phyloP scores from a whole-genome alignment of 2,797 vertebrate genomes.

The Caiman crocodilus region DNA sequence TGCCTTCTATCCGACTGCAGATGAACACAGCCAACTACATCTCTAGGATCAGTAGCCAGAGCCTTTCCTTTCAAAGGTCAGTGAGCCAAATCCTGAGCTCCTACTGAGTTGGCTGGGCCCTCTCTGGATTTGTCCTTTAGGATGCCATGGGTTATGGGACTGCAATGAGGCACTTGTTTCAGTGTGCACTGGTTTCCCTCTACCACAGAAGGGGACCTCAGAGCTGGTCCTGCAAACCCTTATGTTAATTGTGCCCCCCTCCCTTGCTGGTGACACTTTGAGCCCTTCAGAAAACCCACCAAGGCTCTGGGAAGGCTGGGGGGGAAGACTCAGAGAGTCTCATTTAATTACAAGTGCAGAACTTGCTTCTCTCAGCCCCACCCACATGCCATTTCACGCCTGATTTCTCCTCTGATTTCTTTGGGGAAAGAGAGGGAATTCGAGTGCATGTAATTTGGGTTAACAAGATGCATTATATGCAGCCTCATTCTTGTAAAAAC shows the following conservation, averaged over 20 bases:
- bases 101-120: background rate
- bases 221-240: accelerated
- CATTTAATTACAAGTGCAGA: conserved; percentile 59
- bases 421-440: conserved; percentile 77
- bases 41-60: background rate
- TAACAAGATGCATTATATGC: conserved; percentile 77
- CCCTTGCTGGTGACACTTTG: background rate
- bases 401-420: conserved; percentile 78
- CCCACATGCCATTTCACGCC: conserved; percentile 76
- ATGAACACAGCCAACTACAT: too few relatives aligned
- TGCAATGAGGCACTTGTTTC: background rate
- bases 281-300: background rate
- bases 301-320: conserved; percentile 9
- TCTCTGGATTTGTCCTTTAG: background rate
- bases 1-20: too few relatives aligned
- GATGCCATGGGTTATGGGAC: background rate
- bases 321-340: conserved; percentile 26
- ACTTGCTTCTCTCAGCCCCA: conserved; percentile 59
- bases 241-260: accelerated
- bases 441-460: conserved; percentile 78
- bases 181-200: background rate
- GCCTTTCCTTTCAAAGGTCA: background rate
- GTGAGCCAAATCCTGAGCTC: background rate
- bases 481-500: conserved; percentile 78
- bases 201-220: background rate